Evolutionary conservation across 2,888 invertebrate species (phyloP), one percentile per base, ranked within the genome.

Genomic region (Mesorhabditis spiculigera): DNA sequence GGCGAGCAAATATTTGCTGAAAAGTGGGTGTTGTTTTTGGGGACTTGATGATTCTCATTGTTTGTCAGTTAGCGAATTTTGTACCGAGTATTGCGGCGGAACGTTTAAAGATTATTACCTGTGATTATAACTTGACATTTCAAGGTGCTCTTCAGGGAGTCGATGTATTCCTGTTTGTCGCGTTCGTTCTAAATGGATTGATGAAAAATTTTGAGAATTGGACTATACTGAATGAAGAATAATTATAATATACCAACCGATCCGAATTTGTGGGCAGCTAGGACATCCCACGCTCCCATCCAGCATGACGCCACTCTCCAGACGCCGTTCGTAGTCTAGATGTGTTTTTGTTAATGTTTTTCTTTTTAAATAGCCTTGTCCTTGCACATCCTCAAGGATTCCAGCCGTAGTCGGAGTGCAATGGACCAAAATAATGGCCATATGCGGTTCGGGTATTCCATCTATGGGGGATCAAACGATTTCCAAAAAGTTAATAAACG

Each of bases 221-320:
- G 58, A n/a, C n/a, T 50, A 50, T 50, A 13, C 10, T 10, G 41
- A 28, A 58, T 8, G 63, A 13, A 62, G 4, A 50, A 50, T 10
- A 13, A 50, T 13, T n/a, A 50, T 50, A 10, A 13, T 43, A 13
- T 86, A 91, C 93, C 91, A 90, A 93, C 93, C 88, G 92, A 91
- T 87, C 93, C 94, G 87, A 93, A 93, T 89, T 93, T 92, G 87
- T 94, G 93, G 86, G 93, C 91, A 82, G 93, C 90, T 77, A 94
- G 89, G 87, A 93, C 93, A 83, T 92, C 91, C 88, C 93, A 93
- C 73, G 93, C 93, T 3, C 92, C n/a, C 92, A 78, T 93, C 92
- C 71, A 92, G 92, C 87, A 93, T 93, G 50, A 90, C 89, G 77
- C 88, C 88, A 85, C 91, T 91, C 45, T 92, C 90, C 71, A 93